These are phyloP conservation scores for Platichthys stellatus DNA, from an alignment of 2,113 vertebrate species.

Conservation along the genomic window DNA sequence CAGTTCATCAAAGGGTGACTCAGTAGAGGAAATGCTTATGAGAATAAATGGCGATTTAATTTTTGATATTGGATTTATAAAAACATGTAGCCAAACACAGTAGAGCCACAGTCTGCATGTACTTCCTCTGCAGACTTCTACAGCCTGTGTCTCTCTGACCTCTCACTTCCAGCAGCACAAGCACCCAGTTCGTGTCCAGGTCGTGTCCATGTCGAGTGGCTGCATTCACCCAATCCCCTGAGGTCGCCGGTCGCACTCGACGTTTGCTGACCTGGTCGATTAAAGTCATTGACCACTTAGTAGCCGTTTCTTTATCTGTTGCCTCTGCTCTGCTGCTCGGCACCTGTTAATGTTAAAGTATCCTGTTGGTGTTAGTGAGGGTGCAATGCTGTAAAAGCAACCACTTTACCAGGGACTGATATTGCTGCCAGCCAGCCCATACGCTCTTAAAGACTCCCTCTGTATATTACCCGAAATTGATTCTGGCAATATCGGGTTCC, in stretches of 20 bases:
- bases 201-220: background rate
- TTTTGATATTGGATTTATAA: too few relatives aligned
- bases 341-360: background rate
- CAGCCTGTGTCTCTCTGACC: background rate
- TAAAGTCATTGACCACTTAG: background rate
- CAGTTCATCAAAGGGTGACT: too few relatives aligned
- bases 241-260: background rate
- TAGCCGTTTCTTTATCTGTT: background rate
- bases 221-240: background rate
- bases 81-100: too few relatives aligned
- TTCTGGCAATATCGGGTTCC: background rate
- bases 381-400: background rate
- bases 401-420: conserved; percentile 1
- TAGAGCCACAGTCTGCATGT: background rate
- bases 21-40: too few relatives aligned
- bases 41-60: too few relatives aligned
- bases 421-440: background rate
- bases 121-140: background rate
- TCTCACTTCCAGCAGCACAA: background rate
- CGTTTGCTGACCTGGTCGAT: background rate
- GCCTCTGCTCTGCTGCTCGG: conserved; percentile 13
- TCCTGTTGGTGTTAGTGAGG: background rate
- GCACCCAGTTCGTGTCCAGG: background rate
- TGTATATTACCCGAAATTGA: background rate
- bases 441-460: background rate